Evolutionary conservation across 2,888 invertebrate species (phyloP), one percentile per base, ranked within the genome.

Genomic region (Nephrocerus scutellatus): DNA sequence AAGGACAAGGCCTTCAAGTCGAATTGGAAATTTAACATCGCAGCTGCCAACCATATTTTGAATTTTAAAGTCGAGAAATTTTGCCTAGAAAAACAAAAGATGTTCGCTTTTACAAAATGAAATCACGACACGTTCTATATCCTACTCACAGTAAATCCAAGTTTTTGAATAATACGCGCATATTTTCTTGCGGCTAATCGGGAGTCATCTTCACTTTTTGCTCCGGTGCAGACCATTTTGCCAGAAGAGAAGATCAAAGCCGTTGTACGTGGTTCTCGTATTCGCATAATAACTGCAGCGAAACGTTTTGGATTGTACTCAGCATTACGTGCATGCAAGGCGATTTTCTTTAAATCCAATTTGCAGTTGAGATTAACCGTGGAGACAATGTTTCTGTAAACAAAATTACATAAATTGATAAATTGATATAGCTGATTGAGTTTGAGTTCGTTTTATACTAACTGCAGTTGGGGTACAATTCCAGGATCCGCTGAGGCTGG

Each of bases 221-320:
- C 83, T 9, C 88, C 88, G 0, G 87, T 87, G 55, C 86, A 84
- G 0, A 88, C 86, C 73, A 88, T 79, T 70, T 88, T 88, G 0
- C 88, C 88, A 0, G 87, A 86, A 26, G 79, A 78, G 61, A 88
- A 88, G 49, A 83, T 82, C 15, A 83, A 64, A 5, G 82, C 82
- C 12, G 82, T 83, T 6, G 81, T 97, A 70, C 95, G 72, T 1
- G 87, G 87, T 67, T 87, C 96, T 56, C 75, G 78, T 68, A 80
- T 88, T 63, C 96, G 76, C 97, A 98, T 98, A 39, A 98, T 97
- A 4, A 98, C 96, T 24, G 97, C 97, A 34, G 96, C 95, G 74
- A 98, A 98, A 59, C 97, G 84, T 70, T 97, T 97, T 7, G 97
- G 97, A 68, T 98, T 98, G 63, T 97, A 98, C 69, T 98, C 97